These are phyloP conservation scores for Cathartes aura DNA, from an alignment of 2,113 vertebrate species.

Conservation along the genomic window DNA sequence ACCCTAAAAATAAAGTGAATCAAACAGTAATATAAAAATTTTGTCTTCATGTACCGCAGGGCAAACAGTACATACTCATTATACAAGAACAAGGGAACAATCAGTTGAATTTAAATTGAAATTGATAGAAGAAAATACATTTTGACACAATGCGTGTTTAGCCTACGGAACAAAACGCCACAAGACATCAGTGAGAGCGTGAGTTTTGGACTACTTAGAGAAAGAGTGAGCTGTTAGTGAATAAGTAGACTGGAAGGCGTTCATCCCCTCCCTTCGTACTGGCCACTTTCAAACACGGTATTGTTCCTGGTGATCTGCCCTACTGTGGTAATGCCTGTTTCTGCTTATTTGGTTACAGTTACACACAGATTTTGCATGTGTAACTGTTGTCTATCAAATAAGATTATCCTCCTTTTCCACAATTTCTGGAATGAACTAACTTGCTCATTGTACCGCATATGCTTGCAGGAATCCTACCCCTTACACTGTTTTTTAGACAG, in stretches of 20 bases:
- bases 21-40: not conserved
- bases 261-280: not conserved
- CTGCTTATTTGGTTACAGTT: not conserved
- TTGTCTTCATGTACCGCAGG: not conserved
- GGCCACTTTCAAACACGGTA: not conserved
- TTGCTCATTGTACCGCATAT: not conserved
- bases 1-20: not conserved
- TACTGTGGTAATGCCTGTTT: not conserved
- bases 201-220: not conserved
- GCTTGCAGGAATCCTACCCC: not conserved
- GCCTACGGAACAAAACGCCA: not conserved
- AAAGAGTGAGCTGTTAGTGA: not conserved
- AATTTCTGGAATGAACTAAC: not conserved
- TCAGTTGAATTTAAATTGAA: conserved; percentile 23
- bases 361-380: not conserved
- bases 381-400: not conserved
- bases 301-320: not conserved
- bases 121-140: conserved; percentile 15
- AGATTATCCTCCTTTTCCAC: not conserved
- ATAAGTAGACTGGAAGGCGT: not conserved
- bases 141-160: not conserved
- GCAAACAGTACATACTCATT: not conserved
- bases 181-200: not conserved
- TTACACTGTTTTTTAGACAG: not conserved
- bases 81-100: conserved; percentile 6